phyloP scores from a whole-genome alignment of 2,113 vertebrate species.

The Sturnira hondurensis region DNA sequence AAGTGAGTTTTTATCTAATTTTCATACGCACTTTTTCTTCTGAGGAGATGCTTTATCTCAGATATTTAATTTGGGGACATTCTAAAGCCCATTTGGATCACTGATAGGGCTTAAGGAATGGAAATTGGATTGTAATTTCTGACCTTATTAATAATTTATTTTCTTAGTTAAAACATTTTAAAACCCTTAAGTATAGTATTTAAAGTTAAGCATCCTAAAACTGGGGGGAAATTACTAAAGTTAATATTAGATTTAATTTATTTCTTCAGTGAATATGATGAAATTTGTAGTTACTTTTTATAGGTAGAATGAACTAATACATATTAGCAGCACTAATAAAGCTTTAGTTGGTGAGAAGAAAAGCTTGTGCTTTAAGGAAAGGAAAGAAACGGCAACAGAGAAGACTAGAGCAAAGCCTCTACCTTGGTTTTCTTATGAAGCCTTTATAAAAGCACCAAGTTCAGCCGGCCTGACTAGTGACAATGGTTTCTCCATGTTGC shows the following conservation, averaged over 20 bases:
- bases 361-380: neutral
- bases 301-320: neutral
- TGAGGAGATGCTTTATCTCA: neutral
- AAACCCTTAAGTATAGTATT: neutral
- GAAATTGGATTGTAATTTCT: conserved; percentile 7
- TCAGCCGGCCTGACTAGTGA: neutral
- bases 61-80: neutral
- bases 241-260: conserved; percentile 8
- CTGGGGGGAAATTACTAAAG: neutral
- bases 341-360: neutral
- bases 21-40: conserved; percentile 25
- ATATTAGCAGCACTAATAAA: neutral
- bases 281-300: neutral
- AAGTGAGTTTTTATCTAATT: neutral
- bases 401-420: neutral
- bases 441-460: neutral
- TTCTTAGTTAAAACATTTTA: neutral
- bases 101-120: neutral
- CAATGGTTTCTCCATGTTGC: conserved; percentile 36
- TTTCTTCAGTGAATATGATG: neutral
- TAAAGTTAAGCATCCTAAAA: neutral
- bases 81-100: conserved; percentile 6
- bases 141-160: neutral
- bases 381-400: neutral
- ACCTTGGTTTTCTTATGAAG: neutral